Evolutionary conservation across 2,113 vertebrate genomes (phyloP).

Genomic region (Gymnocephalus cernua): DNA sequence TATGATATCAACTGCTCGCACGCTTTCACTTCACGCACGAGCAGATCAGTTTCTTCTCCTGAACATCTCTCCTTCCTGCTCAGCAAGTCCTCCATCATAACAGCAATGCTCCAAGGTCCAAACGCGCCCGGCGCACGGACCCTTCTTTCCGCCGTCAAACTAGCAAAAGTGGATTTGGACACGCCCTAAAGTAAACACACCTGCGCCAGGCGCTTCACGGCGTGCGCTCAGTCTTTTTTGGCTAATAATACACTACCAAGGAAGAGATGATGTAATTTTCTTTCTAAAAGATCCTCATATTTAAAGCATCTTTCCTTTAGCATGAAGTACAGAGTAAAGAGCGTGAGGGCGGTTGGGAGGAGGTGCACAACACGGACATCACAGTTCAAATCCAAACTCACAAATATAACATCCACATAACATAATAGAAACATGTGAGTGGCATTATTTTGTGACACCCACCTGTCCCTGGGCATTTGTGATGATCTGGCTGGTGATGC

Average conservation of each 20-base stretch:
- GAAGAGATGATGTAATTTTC: background rate
- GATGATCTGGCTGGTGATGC: conserved; percentile 93
- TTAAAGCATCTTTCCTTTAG: background rate
- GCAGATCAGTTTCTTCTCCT: too few species aligned
- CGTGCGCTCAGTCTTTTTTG: background rate
- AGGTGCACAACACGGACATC: background rate
- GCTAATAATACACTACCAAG: background rate
- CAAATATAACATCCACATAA: background rate
- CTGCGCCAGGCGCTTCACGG: too few species aligned
- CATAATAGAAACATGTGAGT: background rate
- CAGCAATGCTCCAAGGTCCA: too few species aligned
- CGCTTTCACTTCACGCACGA: too few species aligned
- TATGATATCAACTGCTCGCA: too few species aligned
- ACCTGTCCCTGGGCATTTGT: conserved; percentile 97
- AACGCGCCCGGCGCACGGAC: too few species aligned
- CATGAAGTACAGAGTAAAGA: background rate
- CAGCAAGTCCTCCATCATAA: too few species aligned
- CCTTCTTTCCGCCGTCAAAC: too few species aligned
- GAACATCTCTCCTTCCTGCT: too few species aligned
- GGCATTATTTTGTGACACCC: conserved; percentile 35
- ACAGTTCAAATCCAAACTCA: background rate
- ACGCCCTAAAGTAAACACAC: too few species aligned
- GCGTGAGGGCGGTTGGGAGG: background rate
- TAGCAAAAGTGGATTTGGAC: too few species aligned
- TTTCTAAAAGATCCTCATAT: background rate